These are phyloP conservation scores for Hemichromis elongatus DNA, from an alignment of 2,113 vertebrate genomes.

Conservation along the genomic window DNA sequence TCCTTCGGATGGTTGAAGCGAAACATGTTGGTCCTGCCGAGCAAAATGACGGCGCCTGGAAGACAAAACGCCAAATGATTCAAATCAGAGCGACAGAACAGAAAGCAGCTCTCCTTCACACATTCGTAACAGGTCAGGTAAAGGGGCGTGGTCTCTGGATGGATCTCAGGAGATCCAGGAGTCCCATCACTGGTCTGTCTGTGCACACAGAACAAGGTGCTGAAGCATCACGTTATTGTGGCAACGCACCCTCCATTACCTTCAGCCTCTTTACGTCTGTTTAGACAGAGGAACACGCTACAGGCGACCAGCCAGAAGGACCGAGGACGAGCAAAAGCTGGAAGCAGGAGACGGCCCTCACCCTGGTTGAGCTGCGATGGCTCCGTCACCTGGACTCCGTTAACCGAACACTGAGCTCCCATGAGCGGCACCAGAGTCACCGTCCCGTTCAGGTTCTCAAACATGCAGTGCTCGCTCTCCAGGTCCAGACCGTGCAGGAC, in stretches of 20 bases:
- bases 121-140: background rate
- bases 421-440: constrained; percentile 85
- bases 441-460: constrained; percentile 81
- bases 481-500: constrained; percentile 93
- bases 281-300: rapidly evolving
- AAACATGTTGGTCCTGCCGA: constrained; percentile 98
- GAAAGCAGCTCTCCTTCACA: too few species aligned
- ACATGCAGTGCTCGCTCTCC: constrained; percentile 93
- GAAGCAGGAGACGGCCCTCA: constrained; percentile 20
- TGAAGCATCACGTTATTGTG: background rate
- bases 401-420: constrained; percentile 88
- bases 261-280: background rate
- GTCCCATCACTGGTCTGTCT: background rate
- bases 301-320: background rate
- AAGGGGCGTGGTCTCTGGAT: rapidly evolving
- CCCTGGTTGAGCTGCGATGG: constrained; percentile 90
- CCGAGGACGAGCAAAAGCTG: background rate
- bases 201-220: background rate
- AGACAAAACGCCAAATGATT: background rate
- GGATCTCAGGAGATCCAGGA: background rate
- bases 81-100: background rate
- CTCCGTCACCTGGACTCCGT: constrained; percentile 81
- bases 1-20: constrained; percentile 98
- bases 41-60: constrained; percentile 91
- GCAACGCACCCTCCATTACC: background rate